A percentile compares a stretch with the other conserved stretches of the same genome.
These are phyloP conservation scores for Mactra quadrangularis DNA, from an alignment of 1,140 invertebrate species.

Conservation along the genomic window DNA sequence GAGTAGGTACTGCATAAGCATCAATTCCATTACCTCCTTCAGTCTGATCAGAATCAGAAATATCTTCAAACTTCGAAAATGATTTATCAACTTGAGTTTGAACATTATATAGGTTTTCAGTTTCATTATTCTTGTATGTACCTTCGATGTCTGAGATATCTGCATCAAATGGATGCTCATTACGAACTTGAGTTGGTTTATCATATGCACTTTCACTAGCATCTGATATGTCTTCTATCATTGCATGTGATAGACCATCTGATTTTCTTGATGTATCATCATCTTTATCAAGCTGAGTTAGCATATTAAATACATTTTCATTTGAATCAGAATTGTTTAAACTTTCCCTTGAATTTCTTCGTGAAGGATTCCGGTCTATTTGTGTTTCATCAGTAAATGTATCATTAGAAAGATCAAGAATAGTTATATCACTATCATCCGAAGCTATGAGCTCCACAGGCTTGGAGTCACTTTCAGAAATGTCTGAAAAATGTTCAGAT, in stretches of 20 bases:
- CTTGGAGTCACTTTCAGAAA: slow-evolving; percentile 11
- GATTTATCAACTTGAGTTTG: neutral
- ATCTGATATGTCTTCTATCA: neutral
- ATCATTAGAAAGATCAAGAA: neutral
- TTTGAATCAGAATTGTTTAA: too few species aligned
- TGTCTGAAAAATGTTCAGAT: slow-evolving; percentile 27
- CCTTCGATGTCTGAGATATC: neutral
- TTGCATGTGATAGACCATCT: neutral
- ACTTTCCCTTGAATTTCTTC: too few species aligned
- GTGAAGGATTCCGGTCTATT: too few species aligned
- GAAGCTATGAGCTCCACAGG: neutral
- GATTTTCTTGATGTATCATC: too few species aligned
- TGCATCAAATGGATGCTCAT: neutral
- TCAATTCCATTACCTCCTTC: neutral
- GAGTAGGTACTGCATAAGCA: neutral
- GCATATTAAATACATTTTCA: too few species aligned
- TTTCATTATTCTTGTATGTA: neutral
- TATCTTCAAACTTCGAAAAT: neutral
- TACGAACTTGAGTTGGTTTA: neutral
- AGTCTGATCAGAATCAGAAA: neutral
- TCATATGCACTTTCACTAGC: too few species aligned
- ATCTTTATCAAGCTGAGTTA: too few species aligned
- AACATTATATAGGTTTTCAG: too few species aligned
- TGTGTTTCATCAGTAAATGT: too few species aligned
- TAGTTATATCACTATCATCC: slow-evolving; percentile 25